Evolutionary conservation across 2,113 vertebrate genomes (phyloP), one percentile per base, ranked within the genome.

Genomic region (Entomyzon cyanotis): DNA sequence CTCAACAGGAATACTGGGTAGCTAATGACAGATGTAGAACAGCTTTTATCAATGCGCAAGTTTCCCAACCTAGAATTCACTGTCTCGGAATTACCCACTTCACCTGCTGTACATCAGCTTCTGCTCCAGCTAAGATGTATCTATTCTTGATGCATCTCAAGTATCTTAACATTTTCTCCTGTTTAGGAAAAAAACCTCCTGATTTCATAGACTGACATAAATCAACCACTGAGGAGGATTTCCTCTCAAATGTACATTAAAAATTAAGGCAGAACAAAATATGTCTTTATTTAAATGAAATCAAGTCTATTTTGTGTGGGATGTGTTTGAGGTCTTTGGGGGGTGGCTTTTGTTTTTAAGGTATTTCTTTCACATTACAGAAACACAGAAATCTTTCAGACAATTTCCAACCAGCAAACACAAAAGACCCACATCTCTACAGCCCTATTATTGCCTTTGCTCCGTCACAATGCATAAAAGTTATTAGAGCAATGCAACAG

Each of bases 401-500:
- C 18, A 47, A 56, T 11, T 81, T 28, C 9, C 47, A 78, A 35
- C 14, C 50, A 84, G 19, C 14, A 65, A 89, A 77, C 23, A 87
- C 27, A 77, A 65, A 68, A 15, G 7, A 56, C 3, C 15, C 9
- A 39, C 49, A 58, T 56, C 64, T 83, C 55, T 88, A 22, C 7
- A 44, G 19, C 16, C 65, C 49, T 47, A 83, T 44, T 49, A 55
- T 35, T 7, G 18, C 37, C 22, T 59, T 52, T 12, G 20, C 58
- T 23, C 7, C 1, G 4, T 44, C 1, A 1, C 42, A 46, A 73
- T 3, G 30, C 12, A 1, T 22, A 44, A 4, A 42, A 87, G 56
- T 23, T 71, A 78, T 71, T 31, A 1, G 1, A 94, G 64, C 44
- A 82, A 70, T 28, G 33, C 56, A 94, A 31, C 28, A 56, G 64